Evolutionary conservation across 1,140 invertebrate species (phyloP).

Genomic region (Muscidifurax raptorellus): DNA sequence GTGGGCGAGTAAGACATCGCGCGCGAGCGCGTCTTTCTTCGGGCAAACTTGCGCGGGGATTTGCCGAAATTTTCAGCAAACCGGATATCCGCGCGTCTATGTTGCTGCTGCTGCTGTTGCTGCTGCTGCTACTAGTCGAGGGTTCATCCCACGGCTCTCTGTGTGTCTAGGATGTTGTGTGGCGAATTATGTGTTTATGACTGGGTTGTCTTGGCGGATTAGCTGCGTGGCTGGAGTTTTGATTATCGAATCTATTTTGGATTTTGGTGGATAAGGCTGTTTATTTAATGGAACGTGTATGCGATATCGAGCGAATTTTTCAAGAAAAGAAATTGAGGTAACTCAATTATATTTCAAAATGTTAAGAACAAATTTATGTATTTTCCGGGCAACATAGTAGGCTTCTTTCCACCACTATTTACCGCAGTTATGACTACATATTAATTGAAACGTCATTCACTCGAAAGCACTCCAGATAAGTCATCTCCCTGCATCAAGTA

Average conservation of each 20-base stretch:
- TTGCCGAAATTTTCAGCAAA: conserved; percentile 32
- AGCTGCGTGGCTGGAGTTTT: not conserved
- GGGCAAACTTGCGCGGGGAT: conserved; percentile 15
- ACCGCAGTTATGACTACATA: not conserved
- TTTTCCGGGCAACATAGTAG: too few relatives aligned
- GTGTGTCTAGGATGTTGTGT: not conserved
- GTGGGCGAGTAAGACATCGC: conserved; percentile 7
- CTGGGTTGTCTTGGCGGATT: not conserved
- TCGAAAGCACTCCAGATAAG: not conserved
- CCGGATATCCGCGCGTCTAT: conserved; percentile 32
- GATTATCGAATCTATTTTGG: not conserved
- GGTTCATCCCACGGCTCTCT: not conserved
- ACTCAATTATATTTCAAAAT: too few relatives aligned
- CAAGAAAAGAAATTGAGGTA: too few relatives aligned
- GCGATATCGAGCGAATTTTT: too few relatives aligned
- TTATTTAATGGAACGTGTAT: not conserved
- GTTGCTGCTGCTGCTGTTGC: not conserved
- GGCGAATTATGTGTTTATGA: conserved; percentile 5
- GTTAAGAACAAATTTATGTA: too few relatives aligned
- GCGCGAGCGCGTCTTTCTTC: not conserved
- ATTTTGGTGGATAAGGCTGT: not conserved
- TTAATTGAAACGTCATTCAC: not conserved
- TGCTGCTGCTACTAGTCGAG: not conserved
- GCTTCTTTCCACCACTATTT: too few relatives aligned
- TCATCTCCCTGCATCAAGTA: not conserved